These are phyloP conservation scores for Chelonoidis abingdonii DNA, from an alignment of 2,113 vertebrate genomes.

Conservation along the genomic window DNA sequence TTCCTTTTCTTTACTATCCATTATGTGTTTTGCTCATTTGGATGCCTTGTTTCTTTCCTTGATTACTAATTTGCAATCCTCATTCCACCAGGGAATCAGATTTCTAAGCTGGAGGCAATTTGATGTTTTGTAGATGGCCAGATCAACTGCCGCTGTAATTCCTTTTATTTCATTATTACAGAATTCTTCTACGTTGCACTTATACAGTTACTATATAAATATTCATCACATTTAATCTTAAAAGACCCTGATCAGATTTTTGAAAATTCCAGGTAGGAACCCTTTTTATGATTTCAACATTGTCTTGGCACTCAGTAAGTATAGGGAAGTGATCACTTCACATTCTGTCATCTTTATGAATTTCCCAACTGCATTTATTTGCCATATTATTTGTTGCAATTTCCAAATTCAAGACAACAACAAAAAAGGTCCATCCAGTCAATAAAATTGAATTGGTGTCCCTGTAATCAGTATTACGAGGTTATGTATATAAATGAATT, in stretches of 20 bases:
- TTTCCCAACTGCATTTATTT: background rate
- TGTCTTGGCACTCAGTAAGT: background rate
- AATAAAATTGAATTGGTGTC: background rate
- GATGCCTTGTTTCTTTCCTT: no score
- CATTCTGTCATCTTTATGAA: background rate
- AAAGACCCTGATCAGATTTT: background rate
- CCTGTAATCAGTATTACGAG: background rate
- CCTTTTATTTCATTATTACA: no score
- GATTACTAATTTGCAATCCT: no score
- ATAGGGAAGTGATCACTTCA: background rate
- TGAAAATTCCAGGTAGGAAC: background rate
- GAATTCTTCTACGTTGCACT: background rate
- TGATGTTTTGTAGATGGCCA: no score
- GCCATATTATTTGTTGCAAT: background rate
- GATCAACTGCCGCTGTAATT: no score
- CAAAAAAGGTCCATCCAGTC: background rate
- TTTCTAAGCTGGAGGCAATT: no score
- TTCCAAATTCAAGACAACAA: background rate
- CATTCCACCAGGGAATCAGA: no score
- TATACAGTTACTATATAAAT: background rate
- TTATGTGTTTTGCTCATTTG: no score
- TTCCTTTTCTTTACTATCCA: no score
- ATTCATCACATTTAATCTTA: background rate
- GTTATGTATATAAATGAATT: background rate
- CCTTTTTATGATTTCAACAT: background rate